These are phyloP conservation scores for Intellagama lesueurii DNA, from an alignment of 2,797 vertebrate genomes.

Conservation along the genomic window DNA sequence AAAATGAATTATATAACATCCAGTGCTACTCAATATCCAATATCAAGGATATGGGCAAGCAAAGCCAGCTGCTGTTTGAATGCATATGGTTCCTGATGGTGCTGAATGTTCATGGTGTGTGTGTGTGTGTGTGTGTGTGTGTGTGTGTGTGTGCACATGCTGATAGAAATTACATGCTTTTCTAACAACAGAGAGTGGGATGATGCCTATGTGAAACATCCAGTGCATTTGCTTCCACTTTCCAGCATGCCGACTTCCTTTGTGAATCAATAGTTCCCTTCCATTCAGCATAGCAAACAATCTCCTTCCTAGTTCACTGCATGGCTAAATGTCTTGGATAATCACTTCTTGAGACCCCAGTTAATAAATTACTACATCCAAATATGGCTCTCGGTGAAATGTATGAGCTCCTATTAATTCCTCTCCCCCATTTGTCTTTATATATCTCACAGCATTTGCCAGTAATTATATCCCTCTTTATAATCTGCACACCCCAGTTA, in stretches of 20 bases:
- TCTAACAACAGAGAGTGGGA: not conserved
- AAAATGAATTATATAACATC: not conserved
- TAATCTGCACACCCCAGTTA: conserved; percentile 82
- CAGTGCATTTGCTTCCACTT: conserved; percentile 33
- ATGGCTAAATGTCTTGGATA: conserved; percentile 48
- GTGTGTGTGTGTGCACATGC: no score
- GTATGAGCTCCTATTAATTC: conserved; percentile 69
- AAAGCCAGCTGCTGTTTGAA: not conserved
- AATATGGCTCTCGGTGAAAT: conserved; percentile 65
- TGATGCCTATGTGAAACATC: not conserved
- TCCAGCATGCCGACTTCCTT: conserved; percentile 52
- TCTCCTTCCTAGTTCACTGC: conserved; percentile 44
- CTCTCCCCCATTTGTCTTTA: conserved; percentile 73
- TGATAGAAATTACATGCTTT: not conserved
- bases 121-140: no score
- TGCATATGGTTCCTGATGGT: not conserved
- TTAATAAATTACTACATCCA: conserved; percentile 63
- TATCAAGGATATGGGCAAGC: not conserved
- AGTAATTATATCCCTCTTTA: conserved; percentile 81
- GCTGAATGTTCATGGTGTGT: not conserved
- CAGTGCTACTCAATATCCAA: not conserved
- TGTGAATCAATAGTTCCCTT: conserved; percentile 63
- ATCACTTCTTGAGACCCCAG: conserved; percentile 50
- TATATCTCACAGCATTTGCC: conserved; percentile 75
- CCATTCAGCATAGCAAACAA: conserved; percentile 57